Evolutionary conservation across 2,888 invertebrate genomes (phyloP).

Genomic region (Agrochola lychnidis): DNA sequence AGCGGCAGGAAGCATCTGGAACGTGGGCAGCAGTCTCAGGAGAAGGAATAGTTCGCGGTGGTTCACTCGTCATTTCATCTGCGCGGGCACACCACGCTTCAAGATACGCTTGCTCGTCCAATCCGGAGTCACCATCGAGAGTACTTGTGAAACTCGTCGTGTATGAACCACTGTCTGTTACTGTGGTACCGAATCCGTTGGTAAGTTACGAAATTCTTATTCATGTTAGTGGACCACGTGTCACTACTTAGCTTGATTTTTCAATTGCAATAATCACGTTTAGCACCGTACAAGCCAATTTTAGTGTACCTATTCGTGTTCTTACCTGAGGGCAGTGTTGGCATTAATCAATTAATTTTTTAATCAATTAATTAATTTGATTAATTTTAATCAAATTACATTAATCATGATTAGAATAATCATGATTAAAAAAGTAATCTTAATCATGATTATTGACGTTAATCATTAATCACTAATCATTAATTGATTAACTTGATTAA

Average conservation of each 20-base stretch:
- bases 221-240: background rate
- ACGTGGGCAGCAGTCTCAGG: slow-evolving; percentile 80
- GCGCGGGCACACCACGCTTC: slow-evolving; percentile 92
- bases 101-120: slow-evolving; percentile 93
- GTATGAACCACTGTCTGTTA: slow-evolving; percentile 92
- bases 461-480: no score
- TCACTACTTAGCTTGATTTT: background rate
- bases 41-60: slow-evolving; percentile 82
- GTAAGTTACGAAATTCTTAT: slow-evolving; percentile 78
- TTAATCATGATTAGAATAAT: no score
- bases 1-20: slow-evolving; percentile 84
- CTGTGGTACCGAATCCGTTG: slow-evolving; percentile 92
- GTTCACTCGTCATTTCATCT: slow-evolving; percentile 88
- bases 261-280: background rate
- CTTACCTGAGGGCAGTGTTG: no score
- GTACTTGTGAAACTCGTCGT: slow-evolving; percentile 92
- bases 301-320: background rate
- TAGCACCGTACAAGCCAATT: slow-evolving; percentile 2
- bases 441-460: no score
- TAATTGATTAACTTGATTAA: no score
- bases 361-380: no score
- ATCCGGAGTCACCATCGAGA: slow-evolving; percentile 92
- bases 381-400: no score
- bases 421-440: no score
- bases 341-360: no score